Conservation (phyloP, 1,140 invertebrate genomes). For the Physella acuta region DNA sequence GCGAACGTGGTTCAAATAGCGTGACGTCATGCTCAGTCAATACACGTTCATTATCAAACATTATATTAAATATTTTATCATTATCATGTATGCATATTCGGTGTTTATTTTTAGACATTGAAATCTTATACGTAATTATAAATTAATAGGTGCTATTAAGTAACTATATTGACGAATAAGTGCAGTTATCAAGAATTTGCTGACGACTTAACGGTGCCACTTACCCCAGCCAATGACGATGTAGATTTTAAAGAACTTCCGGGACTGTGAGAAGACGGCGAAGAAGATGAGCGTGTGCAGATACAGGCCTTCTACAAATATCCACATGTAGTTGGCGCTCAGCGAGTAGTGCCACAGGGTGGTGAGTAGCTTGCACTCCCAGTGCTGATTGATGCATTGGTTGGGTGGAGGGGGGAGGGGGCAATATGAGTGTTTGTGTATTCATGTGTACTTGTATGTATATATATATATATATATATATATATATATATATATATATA, state of each 20-base stretch:
- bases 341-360: conserved; percentile 74
- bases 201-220: too few relatives aligned
- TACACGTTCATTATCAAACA: too few relatives aligned
- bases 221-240: conserved; percentile 76
- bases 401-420: background rate
- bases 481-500: background rate
- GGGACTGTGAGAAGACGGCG: conserved; percentile 73
- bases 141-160: too few relatives aligned
- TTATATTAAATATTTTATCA: too few relatives aligned
- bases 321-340: conserved; percentile 77
- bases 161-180: too few relatives aligned
- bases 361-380: conserved; percentile 74
- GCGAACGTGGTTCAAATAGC: too few relatives aligned
- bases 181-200: too few relatives aligned
- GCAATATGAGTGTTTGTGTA: too few relatives aligned
- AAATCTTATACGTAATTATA: too few relatives aligned
- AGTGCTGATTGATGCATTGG: conserved; percentile 56
- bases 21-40: too few relatives aligned
- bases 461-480: background rate
- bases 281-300: conserved; percentile 77
- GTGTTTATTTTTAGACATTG: too few relatives aligned
- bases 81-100: too few relatives aligned
- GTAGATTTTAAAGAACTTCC: conserved; percentile 66
- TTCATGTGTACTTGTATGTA: background rate
- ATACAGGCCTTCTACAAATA: conserved; percentile 79